These are phyloP conservation scores for Tinea pellionella DNA, from an alignment of 2,888 invertebrate species.

Conservation along the genomic window DNA sequence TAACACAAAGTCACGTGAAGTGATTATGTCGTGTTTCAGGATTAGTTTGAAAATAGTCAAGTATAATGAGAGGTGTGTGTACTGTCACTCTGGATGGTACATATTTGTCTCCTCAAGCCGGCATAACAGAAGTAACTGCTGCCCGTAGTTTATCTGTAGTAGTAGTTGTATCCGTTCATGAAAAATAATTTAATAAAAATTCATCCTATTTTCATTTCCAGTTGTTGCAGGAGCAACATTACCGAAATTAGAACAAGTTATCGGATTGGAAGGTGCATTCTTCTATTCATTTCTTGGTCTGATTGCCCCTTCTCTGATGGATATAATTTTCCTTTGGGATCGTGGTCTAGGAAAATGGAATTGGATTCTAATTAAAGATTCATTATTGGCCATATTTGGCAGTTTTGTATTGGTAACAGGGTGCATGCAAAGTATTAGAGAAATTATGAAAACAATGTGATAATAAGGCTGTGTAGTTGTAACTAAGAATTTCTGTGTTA, in stretches of 20 bases:
- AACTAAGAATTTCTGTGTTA: not conserved
- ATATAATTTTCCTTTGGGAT: slow-evolving; percentile 78
- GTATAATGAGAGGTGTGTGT: no score
- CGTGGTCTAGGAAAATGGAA: slow-evolving; percentile 73
- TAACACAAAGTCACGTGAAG: no score
- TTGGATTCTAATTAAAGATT: slow-evolving; percentile 78
- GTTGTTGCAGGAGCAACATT: slow-evolving; percentile 52
- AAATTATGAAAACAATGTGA: slow-evolving; percentile 37
- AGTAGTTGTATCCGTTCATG: no score
- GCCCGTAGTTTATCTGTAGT: no score
- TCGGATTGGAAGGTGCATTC: slow-evolving; percentile 63
- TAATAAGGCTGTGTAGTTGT: slow-evolving; percentile 15
- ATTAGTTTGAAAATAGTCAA: no score
- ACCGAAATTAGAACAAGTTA: slow-evolving; percentile 54
- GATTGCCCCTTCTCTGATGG: slow-evolving; percentile 77
- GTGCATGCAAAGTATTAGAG: slow-evolving; percentile 56
- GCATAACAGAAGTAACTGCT: no score
- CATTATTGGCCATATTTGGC: slow-evolving; percentile 70
- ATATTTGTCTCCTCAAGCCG: no score
- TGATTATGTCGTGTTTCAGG: no score
- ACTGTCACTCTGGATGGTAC: no score
- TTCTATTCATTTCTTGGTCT: slow-evolving; percentile 81
- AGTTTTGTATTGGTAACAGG: slow-evolving; percentile 77
- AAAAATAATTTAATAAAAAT: not conserved
- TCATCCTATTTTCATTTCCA: slow-evolving; percentile 18